Conservation (phyloP, 2,797 vertebrate species). For the Xenops minutus region DNA sequence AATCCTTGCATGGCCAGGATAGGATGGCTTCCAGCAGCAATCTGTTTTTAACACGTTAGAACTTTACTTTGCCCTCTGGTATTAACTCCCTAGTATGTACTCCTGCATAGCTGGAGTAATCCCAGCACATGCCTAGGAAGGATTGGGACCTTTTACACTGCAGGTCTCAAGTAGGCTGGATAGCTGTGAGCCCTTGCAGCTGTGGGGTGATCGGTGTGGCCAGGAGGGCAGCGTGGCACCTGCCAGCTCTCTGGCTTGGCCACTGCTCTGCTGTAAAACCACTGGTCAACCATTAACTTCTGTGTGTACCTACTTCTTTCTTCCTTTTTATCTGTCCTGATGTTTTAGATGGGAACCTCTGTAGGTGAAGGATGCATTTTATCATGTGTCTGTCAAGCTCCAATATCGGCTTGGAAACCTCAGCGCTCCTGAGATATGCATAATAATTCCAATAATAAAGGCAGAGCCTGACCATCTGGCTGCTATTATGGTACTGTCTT, state of each 20-base stretch:
- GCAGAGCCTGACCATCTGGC: slow-evolving; percentile 37
- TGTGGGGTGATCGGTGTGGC: background rate
- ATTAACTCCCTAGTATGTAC: background rate
- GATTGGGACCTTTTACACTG: background rate
- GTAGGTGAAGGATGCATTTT: background rate
- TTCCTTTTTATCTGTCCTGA: background rate
- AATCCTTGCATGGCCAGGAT: background rate
- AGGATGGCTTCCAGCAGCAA: background rate
- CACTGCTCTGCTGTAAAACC: background rate
- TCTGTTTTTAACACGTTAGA: background rate
- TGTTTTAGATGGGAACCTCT: background rate
- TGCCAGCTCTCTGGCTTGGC: rapidly evolving
- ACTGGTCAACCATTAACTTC: background rate
- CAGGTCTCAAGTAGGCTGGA: background rate
- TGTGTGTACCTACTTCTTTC: background rate
- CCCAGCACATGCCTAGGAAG: background rate
- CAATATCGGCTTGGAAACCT: background rate
- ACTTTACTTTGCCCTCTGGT: background rate
- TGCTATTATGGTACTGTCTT: slow-evolving; percentile 29
- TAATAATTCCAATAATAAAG: slow-evolving; percentile 31
- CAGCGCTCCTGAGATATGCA: slow-evolving; percentile 10
- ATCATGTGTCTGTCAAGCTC: background rate
- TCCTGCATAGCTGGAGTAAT: background rate
- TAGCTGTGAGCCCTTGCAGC: background rate
- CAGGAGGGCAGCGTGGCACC: rapidly evolving